A percentile compares a stretch with the other conserved stretches of the same genome.
phyloP scores from a whole-genome alignment of 2,797 vertebrate genomes.

The Rachycentron canadum region DNA sequence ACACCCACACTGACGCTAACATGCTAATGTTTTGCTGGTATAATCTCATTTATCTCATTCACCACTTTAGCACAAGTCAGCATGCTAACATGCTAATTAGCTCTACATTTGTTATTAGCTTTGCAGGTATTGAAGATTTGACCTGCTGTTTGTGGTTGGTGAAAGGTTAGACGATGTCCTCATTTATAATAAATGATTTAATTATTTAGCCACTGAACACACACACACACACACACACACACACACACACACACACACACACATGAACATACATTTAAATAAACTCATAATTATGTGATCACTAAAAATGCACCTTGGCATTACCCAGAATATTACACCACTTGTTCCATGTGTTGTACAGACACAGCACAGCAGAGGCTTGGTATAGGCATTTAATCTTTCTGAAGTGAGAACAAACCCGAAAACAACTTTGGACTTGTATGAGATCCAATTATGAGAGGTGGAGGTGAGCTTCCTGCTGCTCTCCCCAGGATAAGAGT shows the following conservation, averaged over 20 bases:
- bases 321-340: constrained; percentile 3
- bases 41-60: neutral
- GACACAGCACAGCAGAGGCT: constrained; percentile 9
- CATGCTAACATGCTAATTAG: neutral
- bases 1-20: neutral
- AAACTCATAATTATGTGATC: constrained; percentile 49
- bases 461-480: constrained; percentile 61
- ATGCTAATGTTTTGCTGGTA: neutral
- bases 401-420: constrained; percentile 38
- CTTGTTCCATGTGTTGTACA: constrained; percentile 12
- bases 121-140: neutral
- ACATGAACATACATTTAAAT: constrained; percentile 55
- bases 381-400: constrained; percentile 24
- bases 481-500: constrained; percentile 53
- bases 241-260: too few species aligned
- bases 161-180: neutral
- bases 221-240: too few species aligned
- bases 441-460: constrained; percentile 72
- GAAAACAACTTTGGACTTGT: constrained; percentile 43
- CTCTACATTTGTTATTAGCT: neutral
- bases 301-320: constrained; percentile 36
- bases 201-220: neutral
- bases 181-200: neutral
- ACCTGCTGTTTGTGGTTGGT: neutral
- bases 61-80: neutral